These are phyloP conservation scores for Nasua narica DNA, from an alignment of 2,797 vertebrate species.

Conservation along the genomic window DNA sequence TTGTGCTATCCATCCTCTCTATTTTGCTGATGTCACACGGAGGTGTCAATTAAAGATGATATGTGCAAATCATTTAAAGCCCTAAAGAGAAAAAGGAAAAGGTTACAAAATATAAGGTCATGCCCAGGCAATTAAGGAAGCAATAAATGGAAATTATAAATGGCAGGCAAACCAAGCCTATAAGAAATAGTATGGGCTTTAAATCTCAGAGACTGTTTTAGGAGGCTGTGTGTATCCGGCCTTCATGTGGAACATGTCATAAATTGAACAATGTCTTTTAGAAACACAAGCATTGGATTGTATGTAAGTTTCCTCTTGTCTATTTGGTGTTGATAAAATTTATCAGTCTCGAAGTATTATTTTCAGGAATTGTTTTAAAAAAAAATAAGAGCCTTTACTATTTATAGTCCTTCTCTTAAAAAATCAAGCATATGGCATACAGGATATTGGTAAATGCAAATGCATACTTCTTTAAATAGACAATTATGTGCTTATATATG, in stretches of 20 bases:
- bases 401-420: neutral
- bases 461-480: neutral
- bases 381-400: neutral
- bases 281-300: neutral
- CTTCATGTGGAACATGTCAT: neutral
- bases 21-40: conserved; percentile 81
- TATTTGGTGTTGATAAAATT: neutral
- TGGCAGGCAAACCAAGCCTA: conserved; percentile 40
- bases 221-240: neutral
- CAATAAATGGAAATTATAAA: conserved; percentile 78
- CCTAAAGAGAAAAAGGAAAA: conserved; percentile 81
- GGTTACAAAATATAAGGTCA: conserved; percentile 78
- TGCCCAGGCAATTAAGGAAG: conserved; percentile 76
- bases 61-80: conserved; percentile 82
- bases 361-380: conserved; percentile 15
- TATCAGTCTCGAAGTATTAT: neutral
- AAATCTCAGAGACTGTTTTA: neutral
- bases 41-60: conserved; percentile 85
- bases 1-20: conserved; percentile 65
- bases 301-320: neutral
- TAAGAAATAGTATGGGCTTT: neutral
- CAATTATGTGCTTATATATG: neutral
- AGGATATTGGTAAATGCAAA: neutral
- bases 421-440: neutral
- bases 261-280: neutral